Base-by-base conservation (phyloP, 2,797 vertebrate genomes). In the Hirundo rustica region DNA sequence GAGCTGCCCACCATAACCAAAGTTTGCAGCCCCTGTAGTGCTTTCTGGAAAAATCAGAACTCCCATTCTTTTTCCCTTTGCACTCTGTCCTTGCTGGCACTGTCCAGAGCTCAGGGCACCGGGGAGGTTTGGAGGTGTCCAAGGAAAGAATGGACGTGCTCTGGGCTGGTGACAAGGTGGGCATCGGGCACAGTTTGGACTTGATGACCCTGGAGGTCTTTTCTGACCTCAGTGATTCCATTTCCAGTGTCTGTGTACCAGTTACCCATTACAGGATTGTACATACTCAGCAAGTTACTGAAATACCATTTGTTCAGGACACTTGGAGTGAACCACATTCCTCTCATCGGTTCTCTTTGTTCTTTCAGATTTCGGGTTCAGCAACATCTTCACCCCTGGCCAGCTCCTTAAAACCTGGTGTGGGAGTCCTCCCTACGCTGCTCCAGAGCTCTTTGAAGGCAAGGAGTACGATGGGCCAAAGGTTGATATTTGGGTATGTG, bases 321-420 rank as follows among this genome's bases (percentile, higher is more conserved):
- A 10, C 13, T 8, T 42, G 57, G 22, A 76, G 44, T 32, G 61
- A 68, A 32, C 64, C 18, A 1, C 42, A 8, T 34, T 54, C 50
- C 62, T 58, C 51, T 76, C 44, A 73, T 34, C 2, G 0, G 10
- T 70, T 45, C 66, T 88, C 92, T 62, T 66, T 93, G 66, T 78
- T 54, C 79, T 95, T 95, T 61, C 97, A 99, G 99, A 99, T 97
- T 99, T 99, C 96, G 99, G 99, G 90, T 99, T 99, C 98, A 99
- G 99, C 97, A 99, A 99, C 97, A 98, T 99, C 97, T 99, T 99
- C 97, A 99, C 99, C 18, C 98, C 99, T 38, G 99, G 99, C 23
- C 99, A 99, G 97, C 97, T 99, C 92, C 97, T 99, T 83, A 99
- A 99, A 98, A 99, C 99, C 5, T 99, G 99, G 99, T 99, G 99